phyloP scores from a whole-genome alignment of 2,113 vertebrate species.

The Miniopterus natalensis region DNA sequence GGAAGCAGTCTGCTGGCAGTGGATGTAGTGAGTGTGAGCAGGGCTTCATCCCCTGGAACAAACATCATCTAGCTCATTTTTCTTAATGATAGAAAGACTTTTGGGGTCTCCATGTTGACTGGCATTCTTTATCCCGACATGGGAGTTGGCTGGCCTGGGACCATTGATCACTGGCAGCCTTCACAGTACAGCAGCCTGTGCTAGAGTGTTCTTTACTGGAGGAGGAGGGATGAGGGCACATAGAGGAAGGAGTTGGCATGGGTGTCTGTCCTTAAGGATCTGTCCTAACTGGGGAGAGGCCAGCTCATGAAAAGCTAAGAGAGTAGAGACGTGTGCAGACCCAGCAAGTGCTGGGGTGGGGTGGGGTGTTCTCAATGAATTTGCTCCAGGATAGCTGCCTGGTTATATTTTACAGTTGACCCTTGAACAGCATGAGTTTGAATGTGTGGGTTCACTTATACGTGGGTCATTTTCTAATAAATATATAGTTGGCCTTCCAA shows the following conservation, averaged over 20 bases:
- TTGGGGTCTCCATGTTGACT: background rate
- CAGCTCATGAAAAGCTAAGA: background rate
- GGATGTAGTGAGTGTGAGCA: background rate
- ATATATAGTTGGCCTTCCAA: background rate
- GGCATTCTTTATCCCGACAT: background rate
- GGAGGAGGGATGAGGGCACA: background rate
- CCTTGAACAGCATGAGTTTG: background rate
- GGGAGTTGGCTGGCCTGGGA: background rate
- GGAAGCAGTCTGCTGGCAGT: background rate
- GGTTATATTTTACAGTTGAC: background rate
- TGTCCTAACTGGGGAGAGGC: background rate
- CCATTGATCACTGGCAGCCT: background rate
- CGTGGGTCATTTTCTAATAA: background rate
- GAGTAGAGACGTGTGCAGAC: background rate
- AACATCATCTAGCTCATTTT: background rate
- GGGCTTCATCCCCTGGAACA: background rate
- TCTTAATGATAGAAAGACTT: background rate
- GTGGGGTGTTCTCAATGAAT: background rate
- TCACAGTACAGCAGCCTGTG: background rate
- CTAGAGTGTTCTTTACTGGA: background rate
- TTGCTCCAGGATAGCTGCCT: background rate
- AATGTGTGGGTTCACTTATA: background rate
- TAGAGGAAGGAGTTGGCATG: background rate
- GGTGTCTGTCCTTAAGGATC: background rate
- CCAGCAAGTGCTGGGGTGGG: background rate